Conservation (phyloP, 1,140 invertebrate genomes). For the Ctenoplectra terminalis region DNA sequence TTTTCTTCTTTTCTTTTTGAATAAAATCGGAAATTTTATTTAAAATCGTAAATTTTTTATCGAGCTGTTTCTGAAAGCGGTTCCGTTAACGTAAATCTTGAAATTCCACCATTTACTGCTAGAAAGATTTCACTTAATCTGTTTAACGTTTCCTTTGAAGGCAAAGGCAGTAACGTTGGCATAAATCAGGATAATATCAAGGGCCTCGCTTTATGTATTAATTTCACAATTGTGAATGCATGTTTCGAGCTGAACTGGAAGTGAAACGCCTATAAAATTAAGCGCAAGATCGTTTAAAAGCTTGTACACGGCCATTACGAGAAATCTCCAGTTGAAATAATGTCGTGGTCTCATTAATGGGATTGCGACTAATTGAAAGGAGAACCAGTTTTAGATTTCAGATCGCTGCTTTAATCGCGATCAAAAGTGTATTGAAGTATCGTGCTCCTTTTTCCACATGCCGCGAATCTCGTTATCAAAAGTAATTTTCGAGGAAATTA, state of each 20-base stretch:
- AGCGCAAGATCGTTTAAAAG: slow-evolving; percentile 26
- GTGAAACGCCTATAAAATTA: slow-evolving; percentile 9
- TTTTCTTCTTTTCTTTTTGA: no score
- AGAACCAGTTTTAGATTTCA: slow-evolving; percentile 41
- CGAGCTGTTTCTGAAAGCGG: not conserved
- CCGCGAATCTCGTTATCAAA: not conserved
- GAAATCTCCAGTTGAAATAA: slow-evolving; percentile 19
- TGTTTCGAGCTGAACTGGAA: not conserved
- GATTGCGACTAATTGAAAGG: slow-evolving; percentile 35
- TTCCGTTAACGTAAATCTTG: not conserved
- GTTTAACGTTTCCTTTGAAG: not conserved
- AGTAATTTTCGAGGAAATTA: not conserved
- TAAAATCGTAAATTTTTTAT: no score
- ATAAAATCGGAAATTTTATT: no score
- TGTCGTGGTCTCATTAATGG: slow-evolving; percentile 18
- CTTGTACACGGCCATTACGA: slow-evolving; percentile 1
- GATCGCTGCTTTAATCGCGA: slow-evolving; percentile 9
- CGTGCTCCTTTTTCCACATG: not conserved
- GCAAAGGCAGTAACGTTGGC: not conserved
- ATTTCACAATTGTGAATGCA: slow-evolving; percentile 9
- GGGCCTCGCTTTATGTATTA: slow-evolving; percentile 1
- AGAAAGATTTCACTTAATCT: not conserved
- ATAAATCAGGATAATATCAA: slow-evolving; percentile 13
- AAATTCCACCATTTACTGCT: not conserved
- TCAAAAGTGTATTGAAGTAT: not conserved